A percentile compares a stretch with the other conserved stretches of the same genome.
phyloP scores from a whole-genome alignment of 2,888 invertebrate genomes.

The Napeogenes inachia region DNA sequence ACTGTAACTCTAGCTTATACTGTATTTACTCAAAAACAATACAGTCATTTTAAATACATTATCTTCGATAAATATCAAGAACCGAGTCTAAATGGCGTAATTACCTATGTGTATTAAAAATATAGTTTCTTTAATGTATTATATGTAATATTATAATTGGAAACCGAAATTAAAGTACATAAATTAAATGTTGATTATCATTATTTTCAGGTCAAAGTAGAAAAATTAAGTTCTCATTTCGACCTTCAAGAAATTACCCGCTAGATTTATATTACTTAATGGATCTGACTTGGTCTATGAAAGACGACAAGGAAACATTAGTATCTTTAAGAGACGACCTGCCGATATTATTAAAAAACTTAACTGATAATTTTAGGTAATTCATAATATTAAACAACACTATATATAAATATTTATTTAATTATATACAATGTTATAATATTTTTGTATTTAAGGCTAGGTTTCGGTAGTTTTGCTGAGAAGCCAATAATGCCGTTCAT shows the following conservation, averaged over 20 bases:
- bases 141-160: too few species aligned
- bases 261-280: slow-evolving; percentile 93
- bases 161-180: too few species aligned
- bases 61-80: too few species aligned
- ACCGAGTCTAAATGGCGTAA: too few species aligned
- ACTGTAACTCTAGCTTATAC: too few species aligned
- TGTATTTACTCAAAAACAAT: too few species aligned
- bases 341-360: slow-evolving; percentile 75
- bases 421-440: slow-evolving; percentile 43
- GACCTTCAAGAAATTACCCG: slow-evolving; percentile 89
- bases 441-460: slow-evolving; percentile 65
- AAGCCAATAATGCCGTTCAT: slow-evolving; percentile 87
- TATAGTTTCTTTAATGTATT: too few species aligned
- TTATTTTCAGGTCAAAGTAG: slow-evolving; percentile 74
- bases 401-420: slow-evolving; percentile 59
- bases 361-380: slow-evolving; percentile 84
- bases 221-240: slow-evolving; percentile 80
- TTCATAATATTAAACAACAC: neutral
- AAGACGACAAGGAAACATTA: slow-evolving; percentile 88
- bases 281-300: slow-evolving; percentile 95
- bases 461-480: slow-evolving; percentile 87
- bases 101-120: too few species aligned
- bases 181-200: slow-evolving; percentile 7
- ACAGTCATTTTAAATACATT: too few species aligned
- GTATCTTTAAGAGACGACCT: slow-evolving; percentile 81